Percentiles rank a stretch among this genome's conserved stretches.
Evolutionary conservation across 2,797 vertebrate genomes (phyloP).

Genomic region (Glossophaga mutica): DNA sequence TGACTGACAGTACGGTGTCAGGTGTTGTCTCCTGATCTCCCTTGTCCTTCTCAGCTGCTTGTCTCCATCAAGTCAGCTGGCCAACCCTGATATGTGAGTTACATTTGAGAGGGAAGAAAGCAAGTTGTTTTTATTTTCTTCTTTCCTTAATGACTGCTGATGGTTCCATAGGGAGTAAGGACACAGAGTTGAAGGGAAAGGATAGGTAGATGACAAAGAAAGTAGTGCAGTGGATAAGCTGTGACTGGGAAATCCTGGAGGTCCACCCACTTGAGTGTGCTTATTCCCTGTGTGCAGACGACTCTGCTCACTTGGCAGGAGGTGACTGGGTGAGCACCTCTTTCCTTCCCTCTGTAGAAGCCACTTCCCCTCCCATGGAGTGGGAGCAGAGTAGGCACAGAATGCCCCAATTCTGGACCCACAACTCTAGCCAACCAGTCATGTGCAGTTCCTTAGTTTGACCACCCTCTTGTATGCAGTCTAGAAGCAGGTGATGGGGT

Average conservation of each 20-base stretch:
- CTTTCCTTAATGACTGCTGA: not conserved
- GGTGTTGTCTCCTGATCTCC: not conserved
- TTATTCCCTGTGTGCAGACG: not conserved
- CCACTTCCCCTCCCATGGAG: not conserved
- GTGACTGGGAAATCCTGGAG: not conserved
- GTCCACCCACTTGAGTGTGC: fast-evolving
- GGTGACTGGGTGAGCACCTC: fast-evolving
- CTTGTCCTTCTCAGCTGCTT: slow-evolving; percentile 22
- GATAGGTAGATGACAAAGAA: not conserved
- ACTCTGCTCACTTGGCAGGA: not conserved
- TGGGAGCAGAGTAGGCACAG: not conserved
- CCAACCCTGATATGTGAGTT: not conserved
- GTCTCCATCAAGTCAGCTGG: not conserved
- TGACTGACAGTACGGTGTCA: not conserved
- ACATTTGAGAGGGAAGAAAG: not conserved
- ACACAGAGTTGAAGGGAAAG: not conserved
- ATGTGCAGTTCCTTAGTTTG: not conserved
- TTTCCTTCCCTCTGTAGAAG: not conserved
- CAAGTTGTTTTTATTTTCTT: not conserved
- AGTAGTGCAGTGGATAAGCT: fast-evolving
- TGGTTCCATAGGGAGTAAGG: not conserved
- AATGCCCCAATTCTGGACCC: not conserved
- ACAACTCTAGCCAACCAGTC: not conserved
- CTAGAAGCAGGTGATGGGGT: not conserved
- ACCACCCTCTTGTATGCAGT: not conserved